Percentiles rank a stretch among this genome's conserved stretches.
These are phyloP conservation scores for Rhopalosiphum maidis DNA, from an alignment of 1,140 invertebrate species.

Conservation along the genomic window DNA sequence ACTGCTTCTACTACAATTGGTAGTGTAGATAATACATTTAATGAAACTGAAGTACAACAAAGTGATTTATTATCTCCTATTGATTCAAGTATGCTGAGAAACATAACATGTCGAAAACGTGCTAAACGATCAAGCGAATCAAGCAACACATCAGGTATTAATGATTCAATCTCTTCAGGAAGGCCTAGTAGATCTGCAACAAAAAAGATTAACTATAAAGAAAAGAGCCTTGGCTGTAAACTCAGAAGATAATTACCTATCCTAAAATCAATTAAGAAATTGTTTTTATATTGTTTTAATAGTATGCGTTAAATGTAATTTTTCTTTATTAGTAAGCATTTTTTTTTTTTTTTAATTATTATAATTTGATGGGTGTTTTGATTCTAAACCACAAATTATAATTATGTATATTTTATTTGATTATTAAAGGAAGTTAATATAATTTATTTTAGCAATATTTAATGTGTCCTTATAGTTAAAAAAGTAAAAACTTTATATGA, in stretches of 20 bases:
- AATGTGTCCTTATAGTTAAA: neutral
- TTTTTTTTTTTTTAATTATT: neutral
- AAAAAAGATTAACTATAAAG: conserved; percentile 8
- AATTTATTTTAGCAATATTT: neutral
- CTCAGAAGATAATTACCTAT: conserved; percentile 21
- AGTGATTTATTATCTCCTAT: neutral
- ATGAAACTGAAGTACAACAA: neutral
- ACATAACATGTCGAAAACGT: conserved; percentile 24
- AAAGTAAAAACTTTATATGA: neutral
- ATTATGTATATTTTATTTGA: neutral
- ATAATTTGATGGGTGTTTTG: neutral
- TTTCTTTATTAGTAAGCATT: neutral
- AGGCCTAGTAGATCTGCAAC: conserved; percentile 29
- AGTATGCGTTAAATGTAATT: neutral
- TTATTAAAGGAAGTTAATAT: neutral
- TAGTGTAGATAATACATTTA: neutral
- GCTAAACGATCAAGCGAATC: neutral
- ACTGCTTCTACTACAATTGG: neutral
- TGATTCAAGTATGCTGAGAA: conserved; percentile 31
- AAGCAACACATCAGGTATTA: neutral
- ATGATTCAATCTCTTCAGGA: conserved; percentile 5
- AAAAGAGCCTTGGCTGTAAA: neutral
- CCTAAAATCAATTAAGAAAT: neutral
- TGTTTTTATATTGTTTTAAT: neutral
- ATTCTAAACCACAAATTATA: neutral